Evolutionary conservation across 1,140 invertebrate genomes (phyloP).

Genomic region (Brachionus asplanchnoidis): DNA sequence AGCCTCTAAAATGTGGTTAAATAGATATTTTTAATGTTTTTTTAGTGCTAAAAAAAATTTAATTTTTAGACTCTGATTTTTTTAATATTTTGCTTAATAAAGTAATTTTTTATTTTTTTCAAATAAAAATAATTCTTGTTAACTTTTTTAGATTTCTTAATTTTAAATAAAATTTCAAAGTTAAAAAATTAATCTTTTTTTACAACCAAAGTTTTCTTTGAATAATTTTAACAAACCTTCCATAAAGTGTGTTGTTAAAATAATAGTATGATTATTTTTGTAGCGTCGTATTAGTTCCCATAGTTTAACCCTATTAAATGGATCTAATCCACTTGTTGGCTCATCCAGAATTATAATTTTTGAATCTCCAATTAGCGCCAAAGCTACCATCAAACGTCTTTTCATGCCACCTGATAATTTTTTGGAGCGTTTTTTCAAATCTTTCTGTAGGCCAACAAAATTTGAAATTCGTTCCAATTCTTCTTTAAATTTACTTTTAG

Average conservation of each 20-base stretch:
- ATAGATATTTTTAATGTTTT: too few species aligned
- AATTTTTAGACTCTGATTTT: too few species aligned
- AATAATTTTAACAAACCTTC: conserved; percentile 54
- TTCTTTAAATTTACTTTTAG: conserved; percentile 58
- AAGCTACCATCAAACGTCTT: conserved; percentile 58
- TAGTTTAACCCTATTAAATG: conserved; percentile 75
- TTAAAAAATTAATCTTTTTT: too few species aligned
- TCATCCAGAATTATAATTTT: conserved; percentile 59
- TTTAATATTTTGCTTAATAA: background rate
- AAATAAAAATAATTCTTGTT: too few species aligned
- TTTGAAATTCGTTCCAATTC: conserved; percentile 59
- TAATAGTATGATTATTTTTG: conserved; percentile 38
- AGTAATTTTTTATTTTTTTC: background rate
- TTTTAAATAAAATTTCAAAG: background rate
- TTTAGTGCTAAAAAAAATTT: too few species aligned
- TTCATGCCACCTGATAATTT: conserved; percentile 62
- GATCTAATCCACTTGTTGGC: conserved; percentile 91
- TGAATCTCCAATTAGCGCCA: conserved; percentile 59
- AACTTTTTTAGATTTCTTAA: background rate
- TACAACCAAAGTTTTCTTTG: too few species aligned
- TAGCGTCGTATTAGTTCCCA: conserved; percentile 67
- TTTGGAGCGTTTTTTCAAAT: conserved; percentile 65
- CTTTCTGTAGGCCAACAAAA: conserved; percentile 62
- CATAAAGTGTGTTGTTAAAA: conserved; percentile 41
- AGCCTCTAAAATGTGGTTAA: conserved; percentile 64